Evolutionary conservation across 2,888 invertebrate species (phyloP).

Genomic region (Pachliopta kotzebuea): DNA sequence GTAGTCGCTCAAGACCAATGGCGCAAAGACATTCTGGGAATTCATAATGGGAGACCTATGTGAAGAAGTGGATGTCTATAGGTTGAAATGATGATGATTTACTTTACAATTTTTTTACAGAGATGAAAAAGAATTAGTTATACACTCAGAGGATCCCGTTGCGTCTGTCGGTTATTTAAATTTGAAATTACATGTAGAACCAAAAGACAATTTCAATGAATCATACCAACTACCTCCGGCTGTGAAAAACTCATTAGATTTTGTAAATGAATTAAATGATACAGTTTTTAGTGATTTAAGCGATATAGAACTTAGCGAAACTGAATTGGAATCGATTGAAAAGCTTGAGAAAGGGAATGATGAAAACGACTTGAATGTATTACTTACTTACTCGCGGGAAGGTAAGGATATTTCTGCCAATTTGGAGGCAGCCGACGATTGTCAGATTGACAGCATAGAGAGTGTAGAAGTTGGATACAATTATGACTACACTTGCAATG

Average conservation of each 20-base stretch:
- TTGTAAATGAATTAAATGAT: constrained; percentile 82
- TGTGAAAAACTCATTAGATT: constrained; percentile 81
- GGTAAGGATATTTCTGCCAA: constrained; percentile 41
- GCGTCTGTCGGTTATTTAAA: constrained; percentile 97
- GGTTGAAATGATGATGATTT: background rate
- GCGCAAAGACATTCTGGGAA: too few relatives aligned
- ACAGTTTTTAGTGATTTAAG: constrained; percentile 83
- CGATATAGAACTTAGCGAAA: constrained; percentile 83
- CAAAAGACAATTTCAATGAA: constrained; percentile 75
- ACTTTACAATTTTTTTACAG: constrained; percentile 69
- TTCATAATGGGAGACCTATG: too few relatives aligned
- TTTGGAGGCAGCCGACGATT: constrained; percentile 46
- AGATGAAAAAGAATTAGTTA: constrained; percentile 91
- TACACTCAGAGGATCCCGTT: constrained; percentile 95
- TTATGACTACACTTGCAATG: constrained; percentile 64
- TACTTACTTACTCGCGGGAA: constrained; percentile 61
- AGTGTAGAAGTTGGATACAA: constrained; percentile 62
- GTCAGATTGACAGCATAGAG: constrained; percentile 52
- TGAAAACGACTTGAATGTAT: constrained; percentile 65
- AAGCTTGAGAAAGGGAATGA: constrained; percentile 71
- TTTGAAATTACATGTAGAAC: constrained; percentile 90
- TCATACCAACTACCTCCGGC: constrained; percentile 63
- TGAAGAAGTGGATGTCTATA: too few relatives aligned
- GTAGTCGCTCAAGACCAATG: too few relatives aligned
- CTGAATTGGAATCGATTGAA: constrained; percentile 82